phyloP scores from a whole-genome alignment of 2,797 vertebrate species.

The Characodon lateralis region DNA sequence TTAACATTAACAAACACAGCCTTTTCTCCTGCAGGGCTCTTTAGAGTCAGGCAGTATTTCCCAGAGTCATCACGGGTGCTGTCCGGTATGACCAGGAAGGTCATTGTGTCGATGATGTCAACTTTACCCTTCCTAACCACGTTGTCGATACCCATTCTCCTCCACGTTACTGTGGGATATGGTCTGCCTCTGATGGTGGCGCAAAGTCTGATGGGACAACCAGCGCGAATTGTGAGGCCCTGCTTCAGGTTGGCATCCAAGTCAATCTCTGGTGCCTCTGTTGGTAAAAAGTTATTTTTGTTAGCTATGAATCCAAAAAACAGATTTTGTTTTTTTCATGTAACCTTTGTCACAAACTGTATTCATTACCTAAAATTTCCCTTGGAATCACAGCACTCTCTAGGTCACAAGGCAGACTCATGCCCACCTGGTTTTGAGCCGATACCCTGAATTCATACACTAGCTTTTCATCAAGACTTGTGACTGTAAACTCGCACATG shows the following conservation, averaged over 20 bases:
- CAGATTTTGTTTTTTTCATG: background rate
- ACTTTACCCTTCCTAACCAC: slow-evolving; percentile 95
- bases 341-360: background rate
- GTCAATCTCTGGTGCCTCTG: slow-evolving; percentile 94
- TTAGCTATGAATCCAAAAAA: background rate
- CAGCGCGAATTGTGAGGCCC: slow-evolving; percentile 91
- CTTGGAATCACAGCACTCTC: slow-evolving; percentile 90
- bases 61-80: slow-evolving; percentile 94
- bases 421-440: slow-evolving; percentile 96
- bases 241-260: slow-evolving; percentile 94
- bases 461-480: slow-evolving; percentile 89
- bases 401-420: slow-evolving; percentile 92
- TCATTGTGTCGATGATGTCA: slow-evolving; percentile 97
- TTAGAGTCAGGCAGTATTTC: slow-evolving; percentile 93
- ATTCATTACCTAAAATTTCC: slow-evolving; percentile 90
- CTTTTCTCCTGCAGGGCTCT: slow-evolving; percentile 93
- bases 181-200: slow-evolving; percentile 94
- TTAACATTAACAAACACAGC: slow-evolving; percentile 95
- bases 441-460: slow-evolving; percentile 96
- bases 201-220: slow-evolving; percentile 95
- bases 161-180: slow-evolving; percentile 91
- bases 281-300: slow-evolving; percentile 49
- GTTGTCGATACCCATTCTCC: slow-evolving; percentile 95
- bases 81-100: slow-evolving; percentile 95
- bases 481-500: slow-evolving; percentile 91